Evolutionary conservation across 2,888 invertebrate genomes (phyloP), one percentile per base, ranked within the genome.

Genomic region (Pristionchus fissidentatus): DNA sequence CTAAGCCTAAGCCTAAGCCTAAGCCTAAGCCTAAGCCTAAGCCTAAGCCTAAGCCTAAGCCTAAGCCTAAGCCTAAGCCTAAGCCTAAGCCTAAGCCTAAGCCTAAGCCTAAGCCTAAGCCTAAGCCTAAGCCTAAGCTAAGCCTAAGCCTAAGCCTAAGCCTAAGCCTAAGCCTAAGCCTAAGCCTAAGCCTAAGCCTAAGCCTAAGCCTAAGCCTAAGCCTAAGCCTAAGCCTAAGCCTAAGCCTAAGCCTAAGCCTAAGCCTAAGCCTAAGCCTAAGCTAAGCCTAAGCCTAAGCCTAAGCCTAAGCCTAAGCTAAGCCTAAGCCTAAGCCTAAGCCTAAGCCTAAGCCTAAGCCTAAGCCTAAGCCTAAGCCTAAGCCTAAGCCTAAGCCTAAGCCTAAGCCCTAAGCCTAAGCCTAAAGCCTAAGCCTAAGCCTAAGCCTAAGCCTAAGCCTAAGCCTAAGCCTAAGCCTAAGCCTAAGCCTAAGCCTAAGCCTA

Each of bases 191-290:
- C 22, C 55, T 55, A 55, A 55, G 55, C 55, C 55, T 55, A 55
- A 55, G 55, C 55, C 55, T 55, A 55, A 55, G 55, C 55, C 55
- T 55, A 55, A 55, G 55, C 55, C 55, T 55, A 55, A 55, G 55
- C 55, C 55, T 55, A 55, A 55, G 55, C 55, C 55, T 55, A 55
- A 55, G 55, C 55, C 55, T 55, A 55, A 55, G 55, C 55, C 55
- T 55, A 55, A 55, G 55, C 55, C 55, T 55, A 55, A 55, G 55
- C 55, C 55, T 55, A 55, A 55, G 55, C 55, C 55, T 55, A 55
- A 55, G 55, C 55, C 55, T 55, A 55, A 55, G 55, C 55, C 55
- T 55, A 55, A 55, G 55, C 55, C 55, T 55, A 55, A 55, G 55
- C 55, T 55, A 55, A 55, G 55, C 55, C 55, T 55, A 55, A 55